These are phyloP conservation scores for Platycnemis pennipes DNA, from an alignment of 2,888 invertebrate species.

Conservation along the genomic window DNA sequence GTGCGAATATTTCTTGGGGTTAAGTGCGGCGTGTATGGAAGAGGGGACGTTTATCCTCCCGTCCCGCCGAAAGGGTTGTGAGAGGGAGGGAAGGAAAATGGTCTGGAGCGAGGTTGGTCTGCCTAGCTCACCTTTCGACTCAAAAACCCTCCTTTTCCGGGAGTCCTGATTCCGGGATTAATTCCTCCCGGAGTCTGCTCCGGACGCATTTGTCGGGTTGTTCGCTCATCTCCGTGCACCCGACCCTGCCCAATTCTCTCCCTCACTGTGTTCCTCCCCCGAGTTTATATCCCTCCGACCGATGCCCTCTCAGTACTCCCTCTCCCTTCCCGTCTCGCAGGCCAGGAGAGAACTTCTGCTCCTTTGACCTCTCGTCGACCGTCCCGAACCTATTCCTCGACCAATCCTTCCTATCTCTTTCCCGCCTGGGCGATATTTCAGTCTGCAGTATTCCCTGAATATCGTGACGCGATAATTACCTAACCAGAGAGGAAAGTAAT, in stretches of 20 bases:
- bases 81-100: neutral
- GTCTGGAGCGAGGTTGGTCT: neutral
- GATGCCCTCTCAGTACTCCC: neutral
- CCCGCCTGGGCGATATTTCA: too few species aligned
- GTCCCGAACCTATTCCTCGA: too few species aligned
- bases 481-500: too few species aligned
- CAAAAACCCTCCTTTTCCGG: neutral
- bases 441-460: too few species aligned
- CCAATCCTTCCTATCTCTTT: too few species aligned
- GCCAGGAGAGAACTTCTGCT: neutral
- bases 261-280: neutral
- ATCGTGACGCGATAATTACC: too few species aligned
- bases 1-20: neutral
- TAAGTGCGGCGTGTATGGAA: neutral
- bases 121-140: neutral
- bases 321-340: neutral
- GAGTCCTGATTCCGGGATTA: conserved; percentile 61
- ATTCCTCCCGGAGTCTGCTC: conserved; percentile 58
- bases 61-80: neutral
- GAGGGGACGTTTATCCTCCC: too few species aligned
- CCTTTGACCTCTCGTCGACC: neutral
- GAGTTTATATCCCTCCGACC: neutral
- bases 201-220: conserved; percentile 46
- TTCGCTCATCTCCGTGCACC: neutral
- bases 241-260: neutral